Percentiles rank a stretch among this genome's conserved stretches.
Conservation (phyloP, 1,140 invertebrate species). For the Reticulitermes speratus region DNA sequence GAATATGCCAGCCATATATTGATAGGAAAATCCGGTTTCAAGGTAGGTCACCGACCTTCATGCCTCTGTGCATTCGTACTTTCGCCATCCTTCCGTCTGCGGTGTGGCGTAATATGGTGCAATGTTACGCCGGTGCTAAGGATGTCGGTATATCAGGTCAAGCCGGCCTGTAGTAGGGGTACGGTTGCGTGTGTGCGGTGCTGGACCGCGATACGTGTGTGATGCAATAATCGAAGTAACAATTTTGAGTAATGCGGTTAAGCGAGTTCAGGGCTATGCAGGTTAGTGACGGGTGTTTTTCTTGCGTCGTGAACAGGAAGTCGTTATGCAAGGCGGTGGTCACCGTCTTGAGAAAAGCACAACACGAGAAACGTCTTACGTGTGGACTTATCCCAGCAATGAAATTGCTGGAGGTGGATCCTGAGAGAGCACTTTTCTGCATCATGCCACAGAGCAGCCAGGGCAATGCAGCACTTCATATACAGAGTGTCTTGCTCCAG, state of each 20-base stretch:
- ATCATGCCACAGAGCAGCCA: constrained; percentile 58
- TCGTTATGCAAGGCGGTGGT: not conserved
- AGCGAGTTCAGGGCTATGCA: not conserved
- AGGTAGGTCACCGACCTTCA: not conserved
- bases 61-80: not conserved
- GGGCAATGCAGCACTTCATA: constrained; percentile 63
- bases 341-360: constrained; percentile 55
- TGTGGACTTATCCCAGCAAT: constrained; percentile 61
- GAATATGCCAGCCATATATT: too few relatives aligned
- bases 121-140: not conserved
- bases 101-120: not conserved
- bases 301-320: not conserved
- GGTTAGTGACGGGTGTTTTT: not conserved
- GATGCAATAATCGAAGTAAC: not conserved
- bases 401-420: constrained; percentile 57
- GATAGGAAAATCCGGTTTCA: not conserved
- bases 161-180: not conserved
- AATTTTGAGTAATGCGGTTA: not conserved
- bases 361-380: constrained; percentile 58
- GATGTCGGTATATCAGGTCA: not conserved
- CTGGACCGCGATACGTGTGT: not conserved
- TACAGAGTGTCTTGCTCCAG: constrained; percentile 66
- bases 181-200: not conserved
- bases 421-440: constrained; percentile 61
- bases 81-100: not conserved